Percentiles rank a stretch among this genome's conserved stretches.
These are phyloP conservation scores for Diplodus sargus DNA, from an alignment of 2,797 vertebrate species.

Conservation along the genomic window DNA sequence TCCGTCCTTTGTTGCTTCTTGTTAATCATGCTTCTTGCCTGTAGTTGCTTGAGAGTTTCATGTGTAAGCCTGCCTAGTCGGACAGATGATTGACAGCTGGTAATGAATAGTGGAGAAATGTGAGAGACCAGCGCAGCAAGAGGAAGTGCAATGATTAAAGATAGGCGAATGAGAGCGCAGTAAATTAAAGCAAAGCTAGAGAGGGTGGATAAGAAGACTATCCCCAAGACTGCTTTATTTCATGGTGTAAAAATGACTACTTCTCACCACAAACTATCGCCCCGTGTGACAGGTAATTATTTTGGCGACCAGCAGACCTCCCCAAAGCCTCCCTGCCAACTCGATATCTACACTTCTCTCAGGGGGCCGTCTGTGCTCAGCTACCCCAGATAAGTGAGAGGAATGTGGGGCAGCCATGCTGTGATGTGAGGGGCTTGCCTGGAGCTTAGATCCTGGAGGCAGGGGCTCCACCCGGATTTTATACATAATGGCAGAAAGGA, in stretches of 20 bases:
- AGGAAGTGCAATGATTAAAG: constrained; percentile 56
- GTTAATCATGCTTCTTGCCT: constrained; percentile 33
- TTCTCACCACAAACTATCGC: constrained; percentile 64
- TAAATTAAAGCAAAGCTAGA: constrained; percentile 53
- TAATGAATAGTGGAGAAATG: constrained; percentile 65
- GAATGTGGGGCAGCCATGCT: constrained; percentile 71
- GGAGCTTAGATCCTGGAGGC: constrained; percentile 53
- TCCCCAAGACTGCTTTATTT: constrained; percentile 73
- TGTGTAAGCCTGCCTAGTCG: constrained; percentile 29
- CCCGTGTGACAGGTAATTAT: constrained; percentile 82
- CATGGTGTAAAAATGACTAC: constrained; percentile 65
- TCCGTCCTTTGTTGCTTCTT: constrained; percentile 9
- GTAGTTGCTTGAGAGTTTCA: constrained; percentile 35
- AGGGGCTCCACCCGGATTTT: constrained; percentile 41
- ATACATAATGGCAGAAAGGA: constrained; percentile 39
- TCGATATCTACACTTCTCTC: constrained; percentile 61
- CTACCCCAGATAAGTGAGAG: constrained; percentile 74
- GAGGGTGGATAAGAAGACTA: constrained; percentile 20
- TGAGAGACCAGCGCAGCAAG: constrained; percentile 53
- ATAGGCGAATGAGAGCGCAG: constrained; percentile 43
- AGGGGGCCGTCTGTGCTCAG: constrained; percentile 65
- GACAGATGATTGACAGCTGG: constrained; percentile 62
- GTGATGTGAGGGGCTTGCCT: constrained; percentile 51
- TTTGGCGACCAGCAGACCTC: constrained; percentile 67
- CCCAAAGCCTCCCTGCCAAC: constrained; percentile 55